phyloP scores from a whole-genome alignment of 2,113 vertebrate species.

The Myanophis thanlyinensis region DNA sequence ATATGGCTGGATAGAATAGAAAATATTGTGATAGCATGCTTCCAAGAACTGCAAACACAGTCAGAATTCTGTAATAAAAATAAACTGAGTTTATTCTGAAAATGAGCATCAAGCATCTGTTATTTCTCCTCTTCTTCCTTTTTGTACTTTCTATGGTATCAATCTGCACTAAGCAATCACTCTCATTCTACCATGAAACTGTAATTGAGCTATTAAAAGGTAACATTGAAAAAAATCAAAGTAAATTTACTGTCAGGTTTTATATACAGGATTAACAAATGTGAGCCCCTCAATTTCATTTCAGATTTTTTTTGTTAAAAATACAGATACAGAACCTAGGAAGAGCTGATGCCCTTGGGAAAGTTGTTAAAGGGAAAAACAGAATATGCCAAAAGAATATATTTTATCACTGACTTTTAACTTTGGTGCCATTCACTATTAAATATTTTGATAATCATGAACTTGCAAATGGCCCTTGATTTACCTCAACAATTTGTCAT shows the following conservation, averaged over 20 bases:
- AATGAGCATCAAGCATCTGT: background rate
- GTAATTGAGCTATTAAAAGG: background rate
- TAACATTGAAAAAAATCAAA: background rate
- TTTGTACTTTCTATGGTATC: background rate
- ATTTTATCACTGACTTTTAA: background rate
- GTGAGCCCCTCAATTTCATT: background rate
- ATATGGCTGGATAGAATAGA: background rate
- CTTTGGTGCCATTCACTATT: background rate
- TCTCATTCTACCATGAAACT: background rate
- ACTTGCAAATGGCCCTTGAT: background rate
- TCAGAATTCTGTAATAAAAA: background rate
- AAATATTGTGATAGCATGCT: background rate
- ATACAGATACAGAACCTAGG: background rate
- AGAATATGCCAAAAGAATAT: background rate
- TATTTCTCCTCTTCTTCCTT: background rate
- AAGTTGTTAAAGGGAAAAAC: background rate
- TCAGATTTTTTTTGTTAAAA: background rate
- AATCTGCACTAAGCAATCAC: background rate
- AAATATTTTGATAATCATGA: background rate
- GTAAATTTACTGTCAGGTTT: background rate
- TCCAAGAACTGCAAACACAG: background rate
- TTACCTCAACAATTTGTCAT: background rate
- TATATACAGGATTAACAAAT: background rate
- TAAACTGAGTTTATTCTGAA: background rate
- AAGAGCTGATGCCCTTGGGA: background rate